phyloP scores from a whole-genome alignment of 2,797 vertebrate species.

The Spondyliosoma cantharus region DNA sequence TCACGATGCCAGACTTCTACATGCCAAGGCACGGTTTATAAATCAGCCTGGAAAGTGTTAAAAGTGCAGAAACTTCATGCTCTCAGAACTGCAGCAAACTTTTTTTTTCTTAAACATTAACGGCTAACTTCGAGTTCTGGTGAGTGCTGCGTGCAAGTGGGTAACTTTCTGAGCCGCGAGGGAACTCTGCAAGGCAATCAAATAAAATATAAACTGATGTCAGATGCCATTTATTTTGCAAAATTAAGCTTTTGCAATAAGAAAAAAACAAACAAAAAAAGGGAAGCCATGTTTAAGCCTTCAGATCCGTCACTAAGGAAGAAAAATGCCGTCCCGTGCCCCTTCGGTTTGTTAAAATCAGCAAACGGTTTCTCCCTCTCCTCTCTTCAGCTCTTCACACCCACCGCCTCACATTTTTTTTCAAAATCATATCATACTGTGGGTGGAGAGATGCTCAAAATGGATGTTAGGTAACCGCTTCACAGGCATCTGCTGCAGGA shows the following conservation, averaged over 20 bases:
- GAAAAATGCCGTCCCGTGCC: background rate
- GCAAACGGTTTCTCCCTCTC: slow-evolving; percentile 3
- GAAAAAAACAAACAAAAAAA: background rate
- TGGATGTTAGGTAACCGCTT: slow-evolving; percentile 34
- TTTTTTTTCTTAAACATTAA: background rate
- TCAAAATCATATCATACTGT: slow-evolving; percentile 30
- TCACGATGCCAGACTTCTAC: background rate
- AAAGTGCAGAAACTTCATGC: background rate
- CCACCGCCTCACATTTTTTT: slow-evolving; percentile 36
- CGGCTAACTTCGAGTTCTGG: background rate
- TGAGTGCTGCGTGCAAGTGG: too few relatives aligned
- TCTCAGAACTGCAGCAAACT: background rate
- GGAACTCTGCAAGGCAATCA: background rate
- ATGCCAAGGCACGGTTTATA: background rate
- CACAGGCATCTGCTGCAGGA: slow-evolving; percentile 37
- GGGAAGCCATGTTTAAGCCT: background rate
- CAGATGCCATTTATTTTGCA: slow-evolving; percentile 11
- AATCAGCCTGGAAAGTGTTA: background rate
- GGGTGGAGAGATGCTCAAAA: slow-evolving; percentile 28
- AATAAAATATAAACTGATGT: background rate
- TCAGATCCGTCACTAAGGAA: background rate
- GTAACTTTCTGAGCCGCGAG: background rate
- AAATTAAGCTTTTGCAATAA: background rate
- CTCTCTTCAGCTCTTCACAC: slow-evolving; percentile 29
- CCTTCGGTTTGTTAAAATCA: slow-evolving; percentile 19